These are phyloP conservation scores for Drosophila ochracea DNA, from an alignment of 2,888 invertebrate species.

Conservation along the genomic window DNA sequence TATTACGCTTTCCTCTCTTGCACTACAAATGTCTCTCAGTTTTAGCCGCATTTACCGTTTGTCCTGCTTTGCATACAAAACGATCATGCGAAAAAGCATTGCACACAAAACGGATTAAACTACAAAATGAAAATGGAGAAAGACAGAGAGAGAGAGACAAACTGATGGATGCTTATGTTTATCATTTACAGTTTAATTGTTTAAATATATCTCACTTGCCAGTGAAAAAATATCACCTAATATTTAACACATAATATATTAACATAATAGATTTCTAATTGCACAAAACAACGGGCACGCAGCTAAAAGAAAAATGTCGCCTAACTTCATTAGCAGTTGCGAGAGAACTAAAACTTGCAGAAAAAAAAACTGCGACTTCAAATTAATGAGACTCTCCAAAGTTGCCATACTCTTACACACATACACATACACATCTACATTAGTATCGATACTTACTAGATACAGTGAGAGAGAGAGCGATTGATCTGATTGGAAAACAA, in stretches of 20 bases:
- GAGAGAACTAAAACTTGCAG: neutral
- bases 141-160: neutral
- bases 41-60: neutral
- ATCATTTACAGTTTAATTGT: neutral
- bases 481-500: constrained; percentile 1
- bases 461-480: neutral
- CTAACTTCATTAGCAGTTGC: neutral
- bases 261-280: neutral
- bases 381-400: neutral
- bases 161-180: neutral
- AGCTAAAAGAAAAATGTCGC: neutral
- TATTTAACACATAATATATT: neutral
- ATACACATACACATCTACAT: neutral
- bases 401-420: neutral
- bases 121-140: neutral
- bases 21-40: neutral
- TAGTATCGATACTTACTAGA: neutral
- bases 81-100: neutral
- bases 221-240: neutral
- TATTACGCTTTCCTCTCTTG: neutral
- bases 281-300: neutral
- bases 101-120: neutral
- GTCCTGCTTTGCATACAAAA: neutral
- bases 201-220: neutral
- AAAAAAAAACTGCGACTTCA: neutral